These are phyloP conservation scores for Elaphurus davidianus DNA, from an alignment of 2,113 vertebrate species.

Conservation along the genomic window DNA sequence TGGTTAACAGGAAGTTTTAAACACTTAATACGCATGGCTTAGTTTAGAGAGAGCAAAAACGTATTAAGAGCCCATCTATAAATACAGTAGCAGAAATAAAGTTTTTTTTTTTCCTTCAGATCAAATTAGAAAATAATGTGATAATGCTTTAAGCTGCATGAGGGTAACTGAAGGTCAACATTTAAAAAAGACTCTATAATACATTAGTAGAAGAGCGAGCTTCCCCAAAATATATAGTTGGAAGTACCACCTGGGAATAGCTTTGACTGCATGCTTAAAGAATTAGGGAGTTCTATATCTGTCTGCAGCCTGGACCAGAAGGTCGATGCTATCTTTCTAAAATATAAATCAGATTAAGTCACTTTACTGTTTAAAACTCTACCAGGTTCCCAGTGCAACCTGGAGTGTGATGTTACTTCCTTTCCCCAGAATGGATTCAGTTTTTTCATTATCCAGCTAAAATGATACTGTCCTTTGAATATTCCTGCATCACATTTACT, in stretches of 20 bases:
- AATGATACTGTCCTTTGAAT: not conserved
- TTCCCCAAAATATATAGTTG: not conserved
- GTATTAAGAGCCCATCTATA: not conserved
- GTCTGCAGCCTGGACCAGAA: not conserved
- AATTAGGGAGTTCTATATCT: not conserved
- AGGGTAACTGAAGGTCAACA: slow-evolving; percentile 29
- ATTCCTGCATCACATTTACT: not conserved
- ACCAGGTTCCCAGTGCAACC: not conserved
- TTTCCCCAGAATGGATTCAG: not conserved
- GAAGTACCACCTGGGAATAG: not conserved
- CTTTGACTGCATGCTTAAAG: slow-evolving; percentile 8
- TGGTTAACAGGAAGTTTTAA: slow-evolving; percentile 11
- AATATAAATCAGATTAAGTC: not conserved
- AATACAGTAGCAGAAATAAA: not conserved
- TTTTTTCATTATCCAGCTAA: not conserved
- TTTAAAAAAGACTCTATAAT: not conserved
- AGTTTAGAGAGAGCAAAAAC: slow-evolving; percentile 35
- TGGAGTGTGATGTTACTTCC: not conserved
- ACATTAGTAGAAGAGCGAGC: not conserved
- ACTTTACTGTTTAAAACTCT: slow-evolving; percentile 14
- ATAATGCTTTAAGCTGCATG: slow-evolving; percentile 1
- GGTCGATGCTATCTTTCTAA: not conserved
- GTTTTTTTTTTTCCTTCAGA: not conserved
- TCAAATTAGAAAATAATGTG: not conserved
- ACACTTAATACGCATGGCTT: not conserved